Percentiles rank a stretch among this genome's conserved stretches.
Evolutionary conservation across 2,797 vertebrate genomes (phyloP).

Genomic region (Liparis tanakae): DNA sequence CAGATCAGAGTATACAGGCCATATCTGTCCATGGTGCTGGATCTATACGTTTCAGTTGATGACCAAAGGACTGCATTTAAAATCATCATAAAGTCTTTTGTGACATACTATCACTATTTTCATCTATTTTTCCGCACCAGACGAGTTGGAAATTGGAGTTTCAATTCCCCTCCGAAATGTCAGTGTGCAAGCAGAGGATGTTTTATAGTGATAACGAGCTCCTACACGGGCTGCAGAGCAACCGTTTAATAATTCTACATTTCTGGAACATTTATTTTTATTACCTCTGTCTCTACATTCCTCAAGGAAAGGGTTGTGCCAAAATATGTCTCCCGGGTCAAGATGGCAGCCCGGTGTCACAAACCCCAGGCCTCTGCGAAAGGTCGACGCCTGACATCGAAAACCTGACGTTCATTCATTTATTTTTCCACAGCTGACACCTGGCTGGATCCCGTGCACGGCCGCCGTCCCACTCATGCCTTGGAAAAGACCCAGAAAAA

Average conservation of each 20-base stretch:
- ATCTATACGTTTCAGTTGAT: slow-evolving; percentile 27
- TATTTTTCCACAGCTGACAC: slow-evolving; percentile 42
- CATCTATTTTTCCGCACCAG: no score
- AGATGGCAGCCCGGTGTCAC: slow-evolving; percentile 55
- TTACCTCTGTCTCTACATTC: slow-evolving; percentile 4
- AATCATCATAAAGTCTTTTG: background rate
- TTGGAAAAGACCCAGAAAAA: slow-evolving; percentile 47
- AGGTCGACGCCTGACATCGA: slow-evolving; percentile 53
- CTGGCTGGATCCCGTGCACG: slow-evolving; percentile 44
- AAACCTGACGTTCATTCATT: slow-evolving; percentile 49
- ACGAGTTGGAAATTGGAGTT: no score
- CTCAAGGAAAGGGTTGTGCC: slow-evolving; percentile 22
- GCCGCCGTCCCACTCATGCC: slow-evolving; percentile 51
- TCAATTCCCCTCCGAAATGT: background rate
- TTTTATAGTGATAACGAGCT: background rate
- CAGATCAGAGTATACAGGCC: background rate
- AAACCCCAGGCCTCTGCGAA: slow-evolving; percentile 54
- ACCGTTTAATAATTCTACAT: slow-evolving; percentile 1
- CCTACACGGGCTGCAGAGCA: background rate
- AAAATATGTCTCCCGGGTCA: slow-evolving; percentile 35
- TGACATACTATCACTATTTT: no score
- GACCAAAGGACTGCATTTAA: background rate
- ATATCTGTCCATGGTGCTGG: slow-evolving; percentile 66
- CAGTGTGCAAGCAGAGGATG: background rate
- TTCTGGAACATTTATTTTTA: slow-evolving; percentile 28